Evolutionary conservation across 2,888 invertebrate genomes (phyloP).

Genomic region (Dascillus cervinus): DNA sequence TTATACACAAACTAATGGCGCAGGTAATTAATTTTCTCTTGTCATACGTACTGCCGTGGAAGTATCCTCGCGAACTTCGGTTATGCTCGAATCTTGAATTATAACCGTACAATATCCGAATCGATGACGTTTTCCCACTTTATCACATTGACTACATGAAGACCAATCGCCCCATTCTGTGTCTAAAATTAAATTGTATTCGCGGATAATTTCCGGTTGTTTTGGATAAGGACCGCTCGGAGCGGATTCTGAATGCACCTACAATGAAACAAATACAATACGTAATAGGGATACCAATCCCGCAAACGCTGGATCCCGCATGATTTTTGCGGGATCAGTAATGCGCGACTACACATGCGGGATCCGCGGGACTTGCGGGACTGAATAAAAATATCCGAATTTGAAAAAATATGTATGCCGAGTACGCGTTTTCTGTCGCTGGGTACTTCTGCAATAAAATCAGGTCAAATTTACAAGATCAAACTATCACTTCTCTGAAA

Average conservation of each 20-base stretch:
- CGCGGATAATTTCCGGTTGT: slow-evolving; percentile 24
- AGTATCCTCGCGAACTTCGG: too few species aligned
- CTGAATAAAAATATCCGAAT: too few species aligned
- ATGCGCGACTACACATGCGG: background rate
- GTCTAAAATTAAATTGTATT: slow-evolving; percentile 41
- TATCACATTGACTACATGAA: slow-evolving; percentile 54
- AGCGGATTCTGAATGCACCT: slow-evolving; percentile 32
- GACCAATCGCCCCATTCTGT: slow-evolving; percentile 60
- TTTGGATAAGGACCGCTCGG: slow-evolving; percentile 35
- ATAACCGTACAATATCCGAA: slow-evolving; percentile 54
- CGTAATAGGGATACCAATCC: too few species aligned
- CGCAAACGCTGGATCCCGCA: too few species aligned
- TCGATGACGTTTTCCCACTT: slow-evolving; percentile 49
- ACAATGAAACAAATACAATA: too few species aligned
- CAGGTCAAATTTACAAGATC: too few species aligned
- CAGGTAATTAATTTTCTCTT: background rate
- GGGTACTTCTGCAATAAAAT: too few species aligned
- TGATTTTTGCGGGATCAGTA: background rate
- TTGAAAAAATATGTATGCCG: too few species aligned
- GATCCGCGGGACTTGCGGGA: background rate
- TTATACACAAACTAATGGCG: background rate
- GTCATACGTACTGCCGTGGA: too few species aligned
- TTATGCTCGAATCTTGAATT: too few species aligned
- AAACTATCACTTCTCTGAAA: too few species aligned
- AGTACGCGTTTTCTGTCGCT: too few species aligned